Conservation (phyloP, 2,797 vertebrate species). For the Loriculus beryllinus region DNA sequence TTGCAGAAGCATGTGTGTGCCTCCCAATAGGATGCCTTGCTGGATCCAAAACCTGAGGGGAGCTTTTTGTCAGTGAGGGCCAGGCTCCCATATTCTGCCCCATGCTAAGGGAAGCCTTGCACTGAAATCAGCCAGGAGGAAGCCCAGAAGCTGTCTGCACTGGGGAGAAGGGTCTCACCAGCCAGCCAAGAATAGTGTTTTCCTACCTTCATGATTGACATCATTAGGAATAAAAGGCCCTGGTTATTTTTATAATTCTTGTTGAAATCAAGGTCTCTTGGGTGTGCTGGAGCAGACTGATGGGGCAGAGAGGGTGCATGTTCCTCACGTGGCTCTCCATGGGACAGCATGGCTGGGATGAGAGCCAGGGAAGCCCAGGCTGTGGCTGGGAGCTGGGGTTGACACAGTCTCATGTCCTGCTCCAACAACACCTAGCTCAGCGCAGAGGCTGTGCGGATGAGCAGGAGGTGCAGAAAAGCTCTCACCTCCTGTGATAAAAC, state of each 20-base stretch:
- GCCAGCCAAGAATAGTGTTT: not conserved
- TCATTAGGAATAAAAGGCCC: not conserved
- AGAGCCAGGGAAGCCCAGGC: not conserved
- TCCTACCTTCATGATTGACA: not conserved
- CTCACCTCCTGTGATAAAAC: not conserved
- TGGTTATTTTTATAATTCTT: not conserved
- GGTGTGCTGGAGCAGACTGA: not conserved
- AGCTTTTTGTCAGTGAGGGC: not conserved
- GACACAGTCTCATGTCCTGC: rapidly evolving
- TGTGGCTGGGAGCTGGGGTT: not conserved
- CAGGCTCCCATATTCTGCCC: too few species aligned
- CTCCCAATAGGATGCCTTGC: not conserved
- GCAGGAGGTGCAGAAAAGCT: not conserved
- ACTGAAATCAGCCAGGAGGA: not conserved
- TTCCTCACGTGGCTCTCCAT: rapidly evolving
- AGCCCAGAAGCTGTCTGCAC: not conserved
- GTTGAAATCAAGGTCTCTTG: not conserved
- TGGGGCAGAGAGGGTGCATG: rapidly evolving
- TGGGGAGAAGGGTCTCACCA: not conserved
- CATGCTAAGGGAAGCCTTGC: not conserved
- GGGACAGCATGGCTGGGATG: rapidly evolving
- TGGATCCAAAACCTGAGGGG: not conserved
- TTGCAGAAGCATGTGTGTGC: rapidly evolving
- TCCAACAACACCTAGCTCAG: not conserved
- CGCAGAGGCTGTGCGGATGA: rapidly evolving